A percentile compares a stretch with the other conserved stretches of the same genome.
phyloP scores from a whole-genome alignment of 2,888 invertebrate species.

The Norana najaformis region DNA sequence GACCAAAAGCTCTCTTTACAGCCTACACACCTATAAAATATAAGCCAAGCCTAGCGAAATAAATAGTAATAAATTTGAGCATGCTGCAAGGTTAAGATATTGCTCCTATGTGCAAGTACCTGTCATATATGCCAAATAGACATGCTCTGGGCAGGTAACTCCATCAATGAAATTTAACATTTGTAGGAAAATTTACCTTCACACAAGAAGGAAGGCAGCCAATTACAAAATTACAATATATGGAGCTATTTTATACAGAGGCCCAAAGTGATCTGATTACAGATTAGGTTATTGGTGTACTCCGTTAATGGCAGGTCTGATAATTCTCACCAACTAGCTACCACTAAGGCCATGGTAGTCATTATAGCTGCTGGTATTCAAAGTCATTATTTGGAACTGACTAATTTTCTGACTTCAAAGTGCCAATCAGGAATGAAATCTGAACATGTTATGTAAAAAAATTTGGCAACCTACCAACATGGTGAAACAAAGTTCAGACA shows the following conservation, averaged over 20 bases:
- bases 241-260: not conserved
- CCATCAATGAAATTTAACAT: no score
- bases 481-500: not conserved
- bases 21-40: not conserved
- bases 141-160: not conserved
- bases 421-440: conserved; percentile 1
- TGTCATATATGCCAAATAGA: no score
- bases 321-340: not conserved
- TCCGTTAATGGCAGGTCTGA: not conserved
- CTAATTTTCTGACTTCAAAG: not conserved
- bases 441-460: not conserved
- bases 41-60: not conserved
- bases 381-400: not conserved
- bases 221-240: not conserved
- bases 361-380: not conserved
- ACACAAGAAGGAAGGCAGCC: not conserved
- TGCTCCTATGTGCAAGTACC: not conserved
- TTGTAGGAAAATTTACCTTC: not conserved
- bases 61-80: not conserved
- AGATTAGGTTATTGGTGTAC: not conserved
- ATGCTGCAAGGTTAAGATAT: not conserved
- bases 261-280: not conserved
- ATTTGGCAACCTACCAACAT: not conserved
- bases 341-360: not conserved
- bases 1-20: not conserved